These are phyloP conservation scores for Lutjanus campechanus DNA, from an alignment of 2,797 vertebrate genomes.

Conservation along the genomic window DNA sequence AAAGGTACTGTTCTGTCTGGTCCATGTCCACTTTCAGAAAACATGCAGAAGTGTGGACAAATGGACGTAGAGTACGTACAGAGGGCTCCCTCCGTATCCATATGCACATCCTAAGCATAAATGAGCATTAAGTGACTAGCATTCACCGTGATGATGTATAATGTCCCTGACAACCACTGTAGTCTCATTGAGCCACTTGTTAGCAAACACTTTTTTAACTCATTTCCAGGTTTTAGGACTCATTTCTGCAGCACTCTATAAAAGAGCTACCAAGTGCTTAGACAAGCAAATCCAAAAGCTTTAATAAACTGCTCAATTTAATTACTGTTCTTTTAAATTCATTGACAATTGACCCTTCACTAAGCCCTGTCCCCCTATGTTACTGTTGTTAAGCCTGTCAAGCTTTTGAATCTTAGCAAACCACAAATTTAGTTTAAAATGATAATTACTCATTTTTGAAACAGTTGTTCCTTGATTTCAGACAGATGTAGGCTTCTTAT, in stretches of 20 bases:
- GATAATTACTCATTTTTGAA: not conserved
- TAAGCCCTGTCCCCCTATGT: not conserved
- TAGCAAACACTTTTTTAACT: too few relatives aligned
- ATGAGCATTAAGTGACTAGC: too few relatives aligned
- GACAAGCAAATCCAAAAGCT: slow-evolving; percentile 25
- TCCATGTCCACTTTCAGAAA: too few relatives aligned
- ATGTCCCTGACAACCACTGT: too few relatives aligned
- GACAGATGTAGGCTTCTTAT: not conserved
- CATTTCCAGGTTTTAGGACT: too few relatives aligned
- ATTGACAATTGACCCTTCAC: not conserved
- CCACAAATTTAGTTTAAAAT: not conserved
- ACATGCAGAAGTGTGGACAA: too few relatives aligned
- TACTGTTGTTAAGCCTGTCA: slow-evolving; percentile 21
- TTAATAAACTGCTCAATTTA: slow-evolving; percentile 23
- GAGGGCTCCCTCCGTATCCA: too few relatives aligned
- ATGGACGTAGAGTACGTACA: too few relatives aligned
- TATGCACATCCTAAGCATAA: too few relatives aligned
- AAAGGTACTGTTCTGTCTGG: too few relatives aligned
- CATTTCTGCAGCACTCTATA: not conserved
- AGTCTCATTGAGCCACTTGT: too few relatives aligned
- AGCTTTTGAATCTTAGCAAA: slow-evolving; percentile 3
- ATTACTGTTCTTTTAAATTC: not conserved
- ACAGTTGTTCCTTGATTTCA: not conserved
- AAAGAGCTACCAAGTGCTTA: slow-evolving; percentile 13
- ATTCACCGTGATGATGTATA: too few relatives aligned